phyloP scores from a whole-genome alignment of 2,797 vertebrate species.

The Tenualosa thibaudeaui region DNA sequence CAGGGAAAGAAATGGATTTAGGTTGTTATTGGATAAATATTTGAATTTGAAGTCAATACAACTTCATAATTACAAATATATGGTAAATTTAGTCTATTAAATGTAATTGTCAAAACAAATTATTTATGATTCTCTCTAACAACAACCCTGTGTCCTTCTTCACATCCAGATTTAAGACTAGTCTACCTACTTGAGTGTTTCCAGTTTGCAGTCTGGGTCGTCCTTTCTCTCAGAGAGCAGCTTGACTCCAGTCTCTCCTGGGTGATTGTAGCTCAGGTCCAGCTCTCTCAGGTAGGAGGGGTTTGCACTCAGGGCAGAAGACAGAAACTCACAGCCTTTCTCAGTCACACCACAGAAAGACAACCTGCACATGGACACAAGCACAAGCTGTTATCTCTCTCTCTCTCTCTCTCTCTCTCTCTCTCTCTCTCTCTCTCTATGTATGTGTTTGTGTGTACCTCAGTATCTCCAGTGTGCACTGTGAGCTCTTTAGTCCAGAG shows the following conservation, averaged over 20 bases:
- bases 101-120: no score
- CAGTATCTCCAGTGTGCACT: no score
- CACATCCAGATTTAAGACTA: neutral
- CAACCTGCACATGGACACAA: neutral
- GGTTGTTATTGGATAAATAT: no score
- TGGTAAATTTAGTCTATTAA: no score
- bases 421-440: no score
- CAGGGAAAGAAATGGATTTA: neutral
- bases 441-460: neutral
- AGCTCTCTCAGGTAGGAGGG: neutral
- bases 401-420: no score
- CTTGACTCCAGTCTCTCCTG: neutral
- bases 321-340: slow-evolving; percentile 2
- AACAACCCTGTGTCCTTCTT: no score
- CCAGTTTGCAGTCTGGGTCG: no score
- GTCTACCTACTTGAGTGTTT: neutral
- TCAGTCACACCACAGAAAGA: slow-evolving; percentile 20
- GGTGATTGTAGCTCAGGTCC: slow-evolving; percentile 10
- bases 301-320: neutral
- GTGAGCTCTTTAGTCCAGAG: neutral
- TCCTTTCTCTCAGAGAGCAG: neutral
- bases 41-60: no score
- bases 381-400: no score
- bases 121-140: no score
- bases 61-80: no score